Base-by-base conservation (phyloP, 2,797 vertebrate genomes). In the Phoxinus dragarum region DNA sequence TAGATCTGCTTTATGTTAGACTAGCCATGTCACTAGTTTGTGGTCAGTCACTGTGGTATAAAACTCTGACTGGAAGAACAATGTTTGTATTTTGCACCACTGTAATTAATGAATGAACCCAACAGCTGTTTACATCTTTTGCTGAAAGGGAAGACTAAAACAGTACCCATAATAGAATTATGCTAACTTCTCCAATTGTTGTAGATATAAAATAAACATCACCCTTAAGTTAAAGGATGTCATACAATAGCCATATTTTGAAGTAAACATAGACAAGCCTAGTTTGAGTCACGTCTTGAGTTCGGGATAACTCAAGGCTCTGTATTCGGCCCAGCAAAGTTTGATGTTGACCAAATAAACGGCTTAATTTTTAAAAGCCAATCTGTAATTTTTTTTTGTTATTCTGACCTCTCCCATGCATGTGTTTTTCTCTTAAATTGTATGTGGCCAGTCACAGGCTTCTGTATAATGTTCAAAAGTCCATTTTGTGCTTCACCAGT, bases 71-170 rank as follows among this genome's bases (percentile, higher is more conserved):
- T 67, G 61, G 14, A 84, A 21, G 47, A 6, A 1, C 72, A 54
- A 12, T 14, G 44, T 67, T 84, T 61, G 52, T 31, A 56, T 44
- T 61, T 84, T 27, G 23, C 82, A 56, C n/a, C 21, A 23, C 36
- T 66, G 34, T 23, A 68, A 47, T 68, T 84, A 77, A 68, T 77
- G 61, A 56, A 54, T 84, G 23, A 83, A 36, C 31, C 54, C 21
- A 49, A 77, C n/a, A 34, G 21, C 2, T 1, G 8, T 49, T 74
- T 82, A 7, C 10, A 75, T 75, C 38, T 67, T 84, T 61, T 68
- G 47, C 27, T 6, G 17, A 54, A 69, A 1, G 27, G 23, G 10
- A 84, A 16, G 61, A 56, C 34, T 11, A 77, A 34, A 54, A 77
- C 6, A 4, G 44, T 14, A 47, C 54, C 19, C 47, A 64, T 66